Evolutionary conservation across 2,797 vertebrate species (phyloP).

Genomic region (Nyctibius grandis): DNA sequence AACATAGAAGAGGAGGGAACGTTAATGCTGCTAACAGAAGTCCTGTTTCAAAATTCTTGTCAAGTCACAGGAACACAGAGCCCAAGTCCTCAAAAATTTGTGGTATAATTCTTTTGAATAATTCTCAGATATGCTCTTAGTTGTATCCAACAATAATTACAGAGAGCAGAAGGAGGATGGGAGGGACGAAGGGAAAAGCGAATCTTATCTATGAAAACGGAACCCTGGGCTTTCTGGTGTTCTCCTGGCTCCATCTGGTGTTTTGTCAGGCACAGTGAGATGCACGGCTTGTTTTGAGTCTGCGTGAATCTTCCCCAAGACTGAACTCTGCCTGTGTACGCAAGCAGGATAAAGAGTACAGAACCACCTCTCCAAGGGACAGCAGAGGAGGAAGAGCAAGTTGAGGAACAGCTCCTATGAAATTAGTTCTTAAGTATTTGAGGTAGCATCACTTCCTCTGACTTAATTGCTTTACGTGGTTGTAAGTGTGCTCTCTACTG

Average conservation of each 20-base stretch:
- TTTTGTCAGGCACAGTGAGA: not conserved
- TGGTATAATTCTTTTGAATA: not conserved
- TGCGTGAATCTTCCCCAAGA: fast-evolving
- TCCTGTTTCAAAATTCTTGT: not conserved
- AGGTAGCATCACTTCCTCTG: not conserved
- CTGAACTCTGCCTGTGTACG: fast-evolving
- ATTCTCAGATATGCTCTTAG: not conserved
- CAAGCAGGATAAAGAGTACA: fast-evolving
- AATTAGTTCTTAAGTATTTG: not conserved
- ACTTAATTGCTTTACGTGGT: not conserved
- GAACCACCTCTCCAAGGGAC: not conserved
- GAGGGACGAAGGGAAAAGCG: not conserved
- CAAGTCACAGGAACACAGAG: not conserved
- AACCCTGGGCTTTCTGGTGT: fast-evolving
- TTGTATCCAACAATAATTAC: not conserved
- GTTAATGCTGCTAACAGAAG: not conserved
- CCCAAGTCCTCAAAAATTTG: not conserved
- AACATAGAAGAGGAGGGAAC: not conserved
- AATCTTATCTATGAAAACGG: fast-evolving
- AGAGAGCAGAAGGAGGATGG: not conserved
- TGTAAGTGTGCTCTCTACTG: fast-evolving
- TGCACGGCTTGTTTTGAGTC: fast-evolving
- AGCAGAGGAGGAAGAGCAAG: not conserved
- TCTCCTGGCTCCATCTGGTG: conserved; percentile 37
- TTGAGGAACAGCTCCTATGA: not conserved